Base-by-base conservation (phyloP, 2,888 invertebrate genomes). In the Lasius fuliginosus region DNA sequence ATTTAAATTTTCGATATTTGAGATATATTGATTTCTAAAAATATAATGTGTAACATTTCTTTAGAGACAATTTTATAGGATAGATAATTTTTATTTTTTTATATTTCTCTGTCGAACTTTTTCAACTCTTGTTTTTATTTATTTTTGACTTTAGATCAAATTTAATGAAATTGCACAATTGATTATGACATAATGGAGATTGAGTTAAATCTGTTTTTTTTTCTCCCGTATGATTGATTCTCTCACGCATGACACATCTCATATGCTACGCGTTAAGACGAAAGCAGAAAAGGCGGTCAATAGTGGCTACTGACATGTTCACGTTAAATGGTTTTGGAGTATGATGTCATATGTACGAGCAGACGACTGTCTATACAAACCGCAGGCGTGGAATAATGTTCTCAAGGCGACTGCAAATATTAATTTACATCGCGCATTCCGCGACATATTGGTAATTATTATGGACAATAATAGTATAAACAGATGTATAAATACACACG, bases 321-420 rank as follows among this genome's bases (percentile, higher is more conserved):
- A 23, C 60, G 33, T 73, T 79, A 73, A 71, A 73, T 46, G 46
- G 73, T 73, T 79, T 60, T 33, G 58, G 79, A 71, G 36, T 60
- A 79, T 79, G 79, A 79, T 73, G 73, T 79, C 79, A 79, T 71
- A 46, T 27, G 12, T 27, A 46, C 46, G 18, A 36, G 73, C 53
- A 77, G 76, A 77, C 46, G 71, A 18, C 33, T 71, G 58, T 79
- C 56, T 79, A 79, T 40, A 60, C 33, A 79, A 73, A 79, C 60
- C 79, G 73, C 79, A 46, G 79, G 60, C 79, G 79, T 79, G 33
- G 71, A 79, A 79, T 79, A 73, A 73, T 79, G 60, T 71, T 79
- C 60, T 46, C 73, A 79, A 79, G 79, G 73, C 60, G 46, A 79
- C 60, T 60, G 60, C 79, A 79, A 79, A 79, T 60, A 79, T n/a